Conservation (phyloP, 1,140 invertebrate genomes). For the Patella vulgata region DNA sequence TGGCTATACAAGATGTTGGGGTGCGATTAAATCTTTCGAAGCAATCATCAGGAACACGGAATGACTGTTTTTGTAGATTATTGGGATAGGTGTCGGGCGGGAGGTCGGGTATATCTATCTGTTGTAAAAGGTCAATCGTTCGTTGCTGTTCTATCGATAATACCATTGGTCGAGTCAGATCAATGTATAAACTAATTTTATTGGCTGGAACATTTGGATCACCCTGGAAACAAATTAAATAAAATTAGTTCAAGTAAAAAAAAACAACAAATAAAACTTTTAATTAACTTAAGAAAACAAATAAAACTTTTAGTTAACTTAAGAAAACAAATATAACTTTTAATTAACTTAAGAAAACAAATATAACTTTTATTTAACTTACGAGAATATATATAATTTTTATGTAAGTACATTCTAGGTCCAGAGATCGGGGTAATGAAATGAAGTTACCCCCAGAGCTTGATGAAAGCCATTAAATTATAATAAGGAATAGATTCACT, state of each 20-base stretch:
- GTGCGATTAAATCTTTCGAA: conserved; percentile 3
- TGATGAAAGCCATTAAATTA: no score
- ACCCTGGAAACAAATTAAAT: conserved; percentile 46
- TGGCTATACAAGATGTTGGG: conserved; percentile 29
- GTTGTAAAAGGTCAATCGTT: conserved; percentile 20
- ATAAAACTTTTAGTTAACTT: neutral
- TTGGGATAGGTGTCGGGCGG: conserved; percentile 9
- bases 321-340: neutral
- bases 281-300: neutral
- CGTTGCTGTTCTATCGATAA: conserved; percentile 44
- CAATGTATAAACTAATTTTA: conserved; percentile 48
- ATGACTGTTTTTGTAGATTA: conserved; percentile 42
- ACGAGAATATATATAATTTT: no score
- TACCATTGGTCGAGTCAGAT: conserved; percentile 46
- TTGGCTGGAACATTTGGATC: conserved; percentile 59
- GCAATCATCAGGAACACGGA: conserved; percentile 38
- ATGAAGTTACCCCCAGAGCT: no score
- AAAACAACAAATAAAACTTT: conserved; percentile 4
- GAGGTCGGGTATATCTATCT: conserved; percentile 26
- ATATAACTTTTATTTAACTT: no score
- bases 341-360: neutral
- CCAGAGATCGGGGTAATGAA: no score
- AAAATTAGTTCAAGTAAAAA: no score
- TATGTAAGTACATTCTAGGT: no score
- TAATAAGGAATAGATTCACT: no score